Conservation (phyloP, 2,888 invertebrate species). For the Parochlus steinenii region DNA sequence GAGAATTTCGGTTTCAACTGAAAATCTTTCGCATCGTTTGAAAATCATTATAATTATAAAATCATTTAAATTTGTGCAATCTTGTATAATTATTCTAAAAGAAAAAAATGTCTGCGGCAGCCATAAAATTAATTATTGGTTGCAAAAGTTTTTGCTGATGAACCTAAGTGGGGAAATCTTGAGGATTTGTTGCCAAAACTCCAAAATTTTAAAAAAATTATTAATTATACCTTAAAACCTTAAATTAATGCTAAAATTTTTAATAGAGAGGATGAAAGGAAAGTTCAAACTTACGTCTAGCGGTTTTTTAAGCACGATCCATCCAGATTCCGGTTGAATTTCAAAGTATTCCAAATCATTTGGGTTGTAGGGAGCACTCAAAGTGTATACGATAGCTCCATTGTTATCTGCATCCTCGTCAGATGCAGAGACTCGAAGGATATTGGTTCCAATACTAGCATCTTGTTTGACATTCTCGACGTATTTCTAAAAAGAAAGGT, state of each 20-base stretch:
- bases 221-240: conserved; percentile 11
- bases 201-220: conserved; percentile 2
- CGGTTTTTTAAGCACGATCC: conserved; percentile 90
- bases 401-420: conserved; percentile 96
- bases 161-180: too few relatives aligned
- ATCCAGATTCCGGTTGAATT: conserved; percentile 92
- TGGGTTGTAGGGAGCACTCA: conserved; percentile 77
- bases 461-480: conserved; percentile 94
- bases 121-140: conserved; percentile 12
- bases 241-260: conserved; percentile 4
- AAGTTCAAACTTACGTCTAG: conserved; percentile 75
- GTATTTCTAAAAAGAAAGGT: conserved; percentile 64
- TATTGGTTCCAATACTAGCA: conserved; percentile 88
- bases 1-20: too few relatives aligned
- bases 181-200: conserved; percentile 6
- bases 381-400: conserved; percentile 81
- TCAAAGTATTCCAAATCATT: conserved; percentile 89
- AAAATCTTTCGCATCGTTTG: too few relatives aligned
- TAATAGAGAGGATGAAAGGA: conserved; percentile 8
- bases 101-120: conserved; percentile 31
- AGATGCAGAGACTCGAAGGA: conserved; percentile 84
- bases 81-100: conserved; percentile 56
- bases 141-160: background rate
- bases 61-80: conserved; percentile 31
- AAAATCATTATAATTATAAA: conserved; percentile 17